These are phyloP conservation scores for Teleogryllus oceanicus DNA, from an alignment of 2,888 invertebrate genomes.

Conservation along the genomic window DNA sequence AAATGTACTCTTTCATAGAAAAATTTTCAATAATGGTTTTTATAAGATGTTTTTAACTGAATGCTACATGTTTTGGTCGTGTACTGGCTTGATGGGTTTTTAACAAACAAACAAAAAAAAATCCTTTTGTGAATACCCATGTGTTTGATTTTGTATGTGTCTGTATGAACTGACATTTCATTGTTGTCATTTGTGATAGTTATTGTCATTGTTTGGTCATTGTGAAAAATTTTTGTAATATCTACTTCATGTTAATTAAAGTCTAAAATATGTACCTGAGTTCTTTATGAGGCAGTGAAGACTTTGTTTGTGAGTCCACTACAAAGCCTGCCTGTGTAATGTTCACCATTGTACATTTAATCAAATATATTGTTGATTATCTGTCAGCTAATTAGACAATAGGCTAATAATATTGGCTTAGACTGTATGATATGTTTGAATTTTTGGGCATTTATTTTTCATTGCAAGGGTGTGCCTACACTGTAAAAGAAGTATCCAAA, in stretches of 20 bases:
- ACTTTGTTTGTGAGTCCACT: background rate
- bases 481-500: too few species aligned
- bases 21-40: background rate
- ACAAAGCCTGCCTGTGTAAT: background rate
- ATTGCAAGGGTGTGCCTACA: background rate
- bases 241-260: background rate
- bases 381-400: background rate
- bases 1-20: background rate
- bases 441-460: slow-evolving; percentile 6
- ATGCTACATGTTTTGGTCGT: background rate
- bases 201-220: background rate
- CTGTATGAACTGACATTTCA: slow-evolving; percentile 5
- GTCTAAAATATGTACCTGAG: slow-evolving; percentile 18
- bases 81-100: background rate
- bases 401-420: background rate
- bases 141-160: slow-evolving; percentile 8
- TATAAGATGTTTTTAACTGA: background rate
- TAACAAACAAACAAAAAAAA: background rate
- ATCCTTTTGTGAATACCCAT: background rate
- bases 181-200: background rate
- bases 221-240: background rate
- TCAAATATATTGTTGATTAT: background rate
- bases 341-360: slow-evolving; percentile 3
- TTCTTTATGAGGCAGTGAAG: background rate
- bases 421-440: background rate